Evolutionary conservation across 2,797 vertebrate species (phyloP).

Genomic region (Sciurus carolinensis): DNA sequence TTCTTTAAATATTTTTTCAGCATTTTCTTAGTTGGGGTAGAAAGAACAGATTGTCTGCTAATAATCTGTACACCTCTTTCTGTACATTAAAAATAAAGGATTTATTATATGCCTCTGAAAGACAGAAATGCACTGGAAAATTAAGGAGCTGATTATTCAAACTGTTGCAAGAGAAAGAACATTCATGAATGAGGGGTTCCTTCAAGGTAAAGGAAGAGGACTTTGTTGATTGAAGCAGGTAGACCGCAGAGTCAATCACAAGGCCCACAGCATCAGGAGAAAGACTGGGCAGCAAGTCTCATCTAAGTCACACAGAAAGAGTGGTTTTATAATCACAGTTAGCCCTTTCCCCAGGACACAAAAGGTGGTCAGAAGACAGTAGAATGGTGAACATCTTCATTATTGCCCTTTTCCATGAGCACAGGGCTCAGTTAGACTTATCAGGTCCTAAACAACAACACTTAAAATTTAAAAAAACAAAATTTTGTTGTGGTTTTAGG

Average conservation of each 20-base stretch:
- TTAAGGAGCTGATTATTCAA: neutral
- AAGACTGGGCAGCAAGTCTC: neutral
- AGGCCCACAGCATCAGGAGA: neutral
- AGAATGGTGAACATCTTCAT: neutral
- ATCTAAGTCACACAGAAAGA: neutral
- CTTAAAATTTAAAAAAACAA: no score
- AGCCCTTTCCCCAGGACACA: neutral
- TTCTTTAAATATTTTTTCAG: constrained; percentile 54
- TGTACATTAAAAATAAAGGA: constrained; percentile 45
- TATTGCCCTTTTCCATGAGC: neutral
- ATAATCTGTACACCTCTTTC: constrained; percentile 34
- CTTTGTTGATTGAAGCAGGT: neutral
- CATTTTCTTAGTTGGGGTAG: constrained; percentile 56
- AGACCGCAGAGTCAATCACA: neutral
- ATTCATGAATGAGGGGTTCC: rapidly evolving
- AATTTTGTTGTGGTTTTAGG: neutral
- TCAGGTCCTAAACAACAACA: neutral
- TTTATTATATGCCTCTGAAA: neutral
- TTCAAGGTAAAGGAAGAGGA: neutral
- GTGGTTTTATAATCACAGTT: neutral
- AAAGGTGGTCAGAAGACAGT: neutral
- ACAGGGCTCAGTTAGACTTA: neutral
- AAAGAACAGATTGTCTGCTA: constrained; percentile 56
- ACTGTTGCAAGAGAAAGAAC: neutral
- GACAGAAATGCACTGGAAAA: no score